phyloP scores from a whole-genome alignment of 2,888 invertebrate genomes.

The Limnephilus auricula region DNA sequence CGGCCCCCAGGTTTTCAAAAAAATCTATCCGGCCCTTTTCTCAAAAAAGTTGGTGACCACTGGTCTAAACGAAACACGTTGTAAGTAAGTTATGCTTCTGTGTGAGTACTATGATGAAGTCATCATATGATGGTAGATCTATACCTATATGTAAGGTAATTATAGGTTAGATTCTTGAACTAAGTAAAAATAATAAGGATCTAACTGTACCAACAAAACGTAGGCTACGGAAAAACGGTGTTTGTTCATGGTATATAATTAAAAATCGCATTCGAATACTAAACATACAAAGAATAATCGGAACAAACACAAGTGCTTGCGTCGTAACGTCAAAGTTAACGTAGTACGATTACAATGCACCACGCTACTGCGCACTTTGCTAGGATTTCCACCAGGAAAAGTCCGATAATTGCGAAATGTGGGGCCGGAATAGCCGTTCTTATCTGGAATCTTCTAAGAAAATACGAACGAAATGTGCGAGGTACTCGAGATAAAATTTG shows the following conservation, averaged over 20 bases:
- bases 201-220: background rate
- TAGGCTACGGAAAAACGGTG: background rate
- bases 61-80: too few relatives aligned
- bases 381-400: background rate
- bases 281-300: constrained; percentile 20
- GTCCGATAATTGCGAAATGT: background rate
- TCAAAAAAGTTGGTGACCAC: too few relatives aligned
- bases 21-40: too few relatives aligned
- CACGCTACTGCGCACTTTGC: background rate
- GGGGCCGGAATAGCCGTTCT: background rate
- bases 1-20: too few relatives aligned
- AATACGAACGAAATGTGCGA: background rate
- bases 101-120: too few relatives aligned
- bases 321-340: background rate
- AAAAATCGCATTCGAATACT: background rate
- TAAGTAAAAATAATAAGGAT: constrained; percentile 14
- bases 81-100: too few relatives aligned
- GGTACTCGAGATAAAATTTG: background rate
- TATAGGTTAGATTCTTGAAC: background rate
- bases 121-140: too few relatives aligned
- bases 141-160: background rate
- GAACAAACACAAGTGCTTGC: constrained; percentile 13
- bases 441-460: background rate
- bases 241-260: background rate
- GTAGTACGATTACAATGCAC: background rate